Percentiles rank a stretch among this genome's conserved stretches.
These are phyloP conservation scores for Orbicella faveolata DNA, from an alignment of 64 coral and sea anemone species.

Conservation along the genomic window DNA sequence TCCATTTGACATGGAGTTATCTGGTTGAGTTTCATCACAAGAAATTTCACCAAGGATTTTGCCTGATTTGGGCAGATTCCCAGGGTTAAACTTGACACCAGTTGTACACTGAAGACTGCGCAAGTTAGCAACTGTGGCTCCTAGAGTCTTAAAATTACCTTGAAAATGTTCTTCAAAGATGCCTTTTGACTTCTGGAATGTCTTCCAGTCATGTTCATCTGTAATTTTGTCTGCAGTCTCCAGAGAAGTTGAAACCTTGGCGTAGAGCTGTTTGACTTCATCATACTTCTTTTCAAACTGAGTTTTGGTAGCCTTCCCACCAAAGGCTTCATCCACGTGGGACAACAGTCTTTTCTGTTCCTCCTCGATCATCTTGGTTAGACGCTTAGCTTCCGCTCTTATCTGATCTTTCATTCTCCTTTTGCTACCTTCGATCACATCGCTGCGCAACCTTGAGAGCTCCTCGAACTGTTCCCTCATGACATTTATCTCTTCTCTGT, in stretches of 20 bases:
- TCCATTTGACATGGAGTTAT: not conserved
- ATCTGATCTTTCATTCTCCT: conserved; percentile 9
- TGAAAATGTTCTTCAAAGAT: conserved; percentile 10
- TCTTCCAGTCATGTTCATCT: conserved; percentile 3
- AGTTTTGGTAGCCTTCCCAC: not conserved
- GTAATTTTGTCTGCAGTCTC: not conserved
- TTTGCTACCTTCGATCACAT: not conserved
- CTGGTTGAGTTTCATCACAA: not conserved
- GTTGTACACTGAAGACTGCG: not conserved
- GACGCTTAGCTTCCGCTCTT: conserved; percentile 6
- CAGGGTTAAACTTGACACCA: not conserved
- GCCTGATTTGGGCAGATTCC: not conserved
- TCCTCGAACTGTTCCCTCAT: not conserved
- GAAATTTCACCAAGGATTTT: conserved; percentile 21
- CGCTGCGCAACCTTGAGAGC: not conserved
- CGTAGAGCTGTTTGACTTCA: not conserved
- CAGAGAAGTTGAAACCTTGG: not conserved
- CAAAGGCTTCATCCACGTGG: not conserved
- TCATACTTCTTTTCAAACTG: not conserved
- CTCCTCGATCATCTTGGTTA: not conserved
- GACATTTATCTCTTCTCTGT: not conserved
- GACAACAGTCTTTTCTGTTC: conserved; percentile 1
- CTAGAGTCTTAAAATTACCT: not conserved
- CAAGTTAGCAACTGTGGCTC: not conserved
- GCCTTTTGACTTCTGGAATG: not conserved